Evolutionary conservation across 2,113 vertebrate genomes (phyloP).

Genomic region (Ibidorhyncha struthersii): DNA sequence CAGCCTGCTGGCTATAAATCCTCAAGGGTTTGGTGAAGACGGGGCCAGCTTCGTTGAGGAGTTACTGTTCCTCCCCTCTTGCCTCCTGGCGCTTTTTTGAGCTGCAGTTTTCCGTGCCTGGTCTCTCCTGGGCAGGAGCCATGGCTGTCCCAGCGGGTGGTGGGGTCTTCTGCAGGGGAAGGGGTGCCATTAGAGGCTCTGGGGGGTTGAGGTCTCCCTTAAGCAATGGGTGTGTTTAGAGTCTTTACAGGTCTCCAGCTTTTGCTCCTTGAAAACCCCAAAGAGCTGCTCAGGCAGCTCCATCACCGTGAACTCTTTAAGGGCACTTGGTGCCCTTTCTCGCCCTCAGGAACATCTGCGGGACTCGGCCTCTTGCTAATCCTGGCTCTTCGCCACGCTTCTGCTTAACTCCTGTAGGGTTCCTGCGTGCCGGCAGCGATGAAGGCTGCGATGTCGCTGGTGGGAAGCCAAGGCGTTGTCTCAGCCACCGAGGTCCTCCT

Average conservation of each 20-base stretch:
- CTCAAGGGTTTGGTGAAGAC: neutral
- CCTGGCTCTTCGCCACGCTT: constrained; percentile 72
- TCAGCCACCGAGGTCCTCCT: constrained; percentile 79
- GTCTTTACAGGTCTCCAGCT: neutral
- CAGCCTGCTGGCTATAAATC: neutral
- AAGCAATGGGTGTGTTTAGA: neutral
- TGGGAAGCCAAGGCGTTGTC: constrained; percentile 49
- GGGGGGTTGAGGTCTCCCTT: rapidly evolving
- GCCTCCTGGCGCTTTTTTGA: neutral
- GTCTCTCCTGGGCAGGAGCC: neutral
- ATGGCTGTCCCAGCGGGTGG: rapidly evolving
- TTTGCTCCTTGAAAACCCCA: neutral
- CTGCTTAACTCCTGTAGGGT: constrained; percentile 70
- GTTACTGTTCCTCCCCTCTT: neutral
- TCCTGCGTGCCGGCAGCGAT: constrained; percentile 54
- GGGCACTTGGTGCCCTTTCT: neutral
- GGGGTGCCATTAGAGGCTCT: neutral
- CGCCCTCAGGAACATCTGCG: constrained; percentile 62
- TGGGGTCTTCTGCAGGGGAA: neutral
- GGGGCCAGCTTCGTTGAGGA: rapidly evolving
- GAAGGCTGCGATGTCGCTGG: constrained; percentile 67
- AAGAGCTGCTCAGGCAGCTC: neutral
- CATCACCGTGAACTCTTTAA: too few species aligned
- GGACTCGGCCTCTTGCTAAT: constrained; percentile 25
- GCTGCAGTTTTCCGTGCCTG: neutral